Evolutionary conservation across 2,888 invertebrate species (phyloP), one percentile per base, ranked within the genome.

Genomic region (Crematogaster levior): DNA sequence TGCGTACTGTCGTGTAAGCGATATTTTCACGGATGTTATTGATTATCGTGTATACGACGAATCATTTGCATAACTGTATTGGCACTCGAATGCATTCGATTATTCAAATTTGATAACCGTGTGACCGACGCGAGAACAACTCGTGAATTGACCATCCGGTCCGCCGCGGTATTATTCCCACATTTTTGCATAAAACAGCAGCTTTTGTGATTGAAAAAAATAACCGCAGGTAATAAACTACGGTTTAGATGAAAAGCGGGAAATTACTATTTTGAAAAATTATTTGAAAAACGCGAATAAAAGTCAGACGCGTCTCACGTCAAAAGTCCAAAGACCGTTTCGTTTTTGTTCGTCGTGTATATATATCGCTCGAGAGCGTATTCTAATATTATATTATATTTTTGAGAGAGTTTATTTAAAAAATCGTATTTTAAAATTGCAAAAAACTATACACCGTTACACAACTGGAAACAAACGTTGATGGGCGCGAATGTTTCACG

Each of bases 401-500:
- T 46, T 37, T 10, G n/a, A 1, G 0, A 18, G 10, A 15, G 21
- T 60, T 61, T 74, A 63, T 37, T 24, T 48, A 6, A 18, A 24
- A 63, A 74, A 74, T 74, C 10, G 34, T n/a, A n/a, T 12, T 61
- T 40, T 21, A 9, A 40, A 40, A 43, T 24, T 43, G 53, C 7
- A 4, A 79, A 68, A 53, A 53, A 30, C 30, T 43, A 4, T 48
- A 12, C 34, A 24, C 34, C 48, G 43, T 79, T 79, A 79, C 18
- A 1, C 40, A 68, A 70, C 4, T n/a, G 46, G 56, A 68, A 70
- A 75, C 66, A 65, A 51, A 63, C 6, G 37, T 27, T 48, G n/a
- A 70, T 58, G 70, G 24, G 24, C 70, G 34, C 46, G 34, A 79
- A 79, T 79, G 46, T 70, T 79, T 79, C 56, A 58, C 70, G 46